phyloP scores from a whole-genome alignment of 2,113 vertebrate genomes.

The Thamnophis sirtalis region DNA sequence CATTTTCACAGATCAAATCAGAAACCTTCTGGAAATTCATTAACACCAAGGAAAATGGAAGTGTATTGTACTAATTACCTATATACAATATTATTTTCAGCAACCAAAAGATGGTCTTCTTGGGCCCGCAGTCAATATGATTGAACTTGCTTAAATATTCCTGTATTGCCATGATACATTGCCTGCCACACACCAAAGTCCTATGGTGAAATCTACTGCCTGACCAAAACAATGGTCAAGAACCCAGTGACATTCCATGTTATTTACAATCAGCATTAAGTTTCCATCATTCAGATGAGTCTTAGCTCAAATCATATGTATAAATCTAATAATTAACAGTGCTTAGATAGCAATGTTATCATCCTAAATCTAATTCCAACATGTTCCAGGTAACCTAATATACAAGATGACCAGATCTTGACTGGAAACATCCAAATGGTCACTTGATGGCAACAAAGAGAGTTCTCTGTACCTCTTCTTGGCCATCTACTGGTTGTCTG shows the following conservation, averaged over 20 bases:
- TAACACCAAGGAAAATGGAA: background rate
- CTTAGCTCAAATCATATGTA: background rate
- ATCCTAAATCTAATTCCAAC: background rate
- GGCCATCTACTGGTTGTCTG: background rate
- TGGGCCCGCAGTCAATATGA: background rate
- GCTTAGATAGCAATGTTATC: background rate
- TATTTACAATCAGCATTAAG: background rate
- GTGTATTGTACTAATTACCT: background rate
- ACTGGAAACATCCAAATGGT: background rate
- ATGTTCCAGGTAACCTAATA: background rate
- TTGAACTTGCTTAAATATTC: constrained; percentile 12
- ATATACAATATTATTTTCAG: background rate
- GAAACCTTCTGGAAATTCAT: background rate
- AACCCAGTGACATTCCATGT: background rate
- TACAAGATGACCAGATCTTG: background rate
- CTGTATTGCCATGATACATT: background rate
- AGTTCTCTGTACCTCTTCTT: background rate
- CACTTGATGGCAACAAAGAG: background rate
- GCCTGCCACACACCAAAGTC: too few species aligned
- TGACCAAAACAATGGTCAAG: background rate
- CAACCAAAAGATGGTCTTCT: background rate
- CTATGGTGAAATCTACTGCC: background rate
- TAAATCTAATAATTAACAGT: background rate
- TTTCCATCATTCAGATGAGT: background rate
- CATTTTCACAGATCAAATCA: background rate